Base-by-base conservation (phyloP, 1,140 invertebrate genomes). In the Lordiphosa clarofinis region DNA sequence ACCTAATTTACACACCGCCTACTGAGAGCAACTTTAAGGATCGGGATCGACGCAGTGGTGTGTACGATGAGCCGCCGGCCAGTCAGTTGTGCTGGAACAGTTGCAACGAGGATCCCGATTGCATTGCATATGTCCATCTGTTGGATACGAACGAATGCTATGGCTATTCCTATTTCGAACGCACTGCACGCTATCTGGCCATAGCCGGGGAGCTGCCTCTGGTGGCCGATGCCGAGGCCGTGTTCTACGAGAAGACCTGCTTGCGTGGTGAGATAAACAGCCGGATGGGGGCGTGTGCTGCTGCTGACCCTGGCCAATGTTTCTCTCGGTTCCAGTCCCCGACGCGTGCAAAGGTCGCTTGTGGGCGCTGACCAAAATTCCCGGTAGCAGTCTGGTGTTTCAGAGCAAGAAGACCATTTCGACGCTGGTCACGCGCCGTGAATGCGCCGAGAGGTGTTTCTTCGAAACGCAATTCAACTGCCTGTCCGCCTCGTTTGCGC, bases 231-330 rank as follows among this genome's bases (percentile, higher is more conserved):
- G 73, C 71, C 28, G 86, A 90, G 68, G 88, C 89, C n/a, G 86
- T 90, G 28, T 91, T 90, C 89, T 91, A 90, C 66, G 74, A 89
- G 19, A 91, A 91, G 78, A 88, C 68, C 24, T 91, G 90, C 47
- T 60, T 90, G 13, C 74, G 78, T 10, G 86, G 89, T 90, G 31
- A 37, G 78, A 59, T 40, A 9, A 8, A 7, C 7, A 8, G 33
- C 21, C 44, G 72, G 55, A 60, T 19, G 39, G 43, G 49, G 73
- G 61, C 56, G 24, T 36, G 1, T 0, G 55, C 15, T 13, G 37
- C 42, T 53, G 12, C 8, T 28, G 38, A 64, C 44, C 46, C 33
- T 52, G 21, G 21, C 35, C 11, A 4, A 9, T 33, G 19, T 33
- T 31, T 13, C 39, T 19, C 3, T 54, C 55, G 43, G 6, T 74